A percentile compares a stretch with the other conserved stretches of the same genome.
phyloP scores from a whole-genome alignment of 2,113 vertebrate genomes.

The Polypterus senegalus region DNA sequence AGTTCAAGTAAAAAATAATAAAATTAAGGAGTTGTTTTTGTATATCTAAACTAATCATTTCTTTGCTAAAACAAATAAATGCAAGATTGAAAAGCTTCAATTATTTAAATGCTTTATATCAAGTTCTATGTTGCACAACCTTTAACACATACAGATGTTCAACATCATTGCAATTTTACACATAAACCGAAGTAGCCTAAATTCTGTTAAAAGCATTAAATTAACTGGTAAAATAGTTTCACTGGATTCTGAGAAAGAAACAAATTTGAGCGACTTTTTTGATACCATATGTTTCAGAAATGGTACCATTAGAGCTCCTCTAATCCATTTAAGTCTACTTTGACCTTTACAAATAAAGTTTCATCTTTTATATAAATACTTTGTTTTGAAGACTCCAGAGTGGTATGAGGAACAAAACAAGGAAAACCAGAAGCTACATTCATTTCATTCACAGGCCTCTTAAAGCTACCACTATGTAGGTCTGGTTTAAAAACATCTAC shows the following conservation, averaged over 20 bases:
- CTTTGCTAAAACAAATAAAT: too few relatives aligned
- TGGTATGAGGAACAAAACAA: conserved; percentile 52
- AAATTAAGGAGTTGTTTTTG: too few relatives aligned
- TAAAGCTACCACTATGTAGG: conserved; percentile 63
- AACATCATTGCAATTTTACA: too few relatives aligned
- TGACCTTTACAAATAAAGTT: conserved; percentile 70
- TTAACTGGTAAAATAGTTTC: not conserved
- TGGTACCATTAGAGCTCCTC: conserved; percentile 50
- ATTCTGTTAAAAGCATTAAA: too few relatives aligned
- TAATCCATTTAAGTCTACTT: conserved; percentile 65
- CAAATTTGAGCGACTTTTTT: not conserved
- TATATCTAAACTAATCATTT: too few relatives aligned
- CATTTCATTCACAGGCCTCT: conserved; percentile 59
- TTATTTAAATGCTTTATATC: too few relatives aligned
- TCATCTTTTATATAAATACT: conserved; percentile 61
- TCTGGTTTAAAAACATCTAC: conserved; percentile 62
- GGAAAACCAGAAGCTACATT: conserved; percentile 70
- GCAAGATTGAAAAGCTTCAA: too few relatives aligned
- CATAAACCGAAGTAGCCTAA: too few relatives aligned
- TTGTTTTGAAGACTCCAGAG: conserved; percentile 54
- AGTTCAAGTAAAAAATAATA: too few relatives aligned
- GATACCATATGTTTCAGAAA: not conserved
- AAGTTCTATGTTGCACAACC: too few relatives aligned
- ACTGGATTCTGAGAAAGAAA: not conserved
- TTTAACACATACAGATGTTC: too few relatives aligned